Base-by-base conservation (phyloP, 1,140 invertebrate species). In the Danaus plexippus region DNA sequence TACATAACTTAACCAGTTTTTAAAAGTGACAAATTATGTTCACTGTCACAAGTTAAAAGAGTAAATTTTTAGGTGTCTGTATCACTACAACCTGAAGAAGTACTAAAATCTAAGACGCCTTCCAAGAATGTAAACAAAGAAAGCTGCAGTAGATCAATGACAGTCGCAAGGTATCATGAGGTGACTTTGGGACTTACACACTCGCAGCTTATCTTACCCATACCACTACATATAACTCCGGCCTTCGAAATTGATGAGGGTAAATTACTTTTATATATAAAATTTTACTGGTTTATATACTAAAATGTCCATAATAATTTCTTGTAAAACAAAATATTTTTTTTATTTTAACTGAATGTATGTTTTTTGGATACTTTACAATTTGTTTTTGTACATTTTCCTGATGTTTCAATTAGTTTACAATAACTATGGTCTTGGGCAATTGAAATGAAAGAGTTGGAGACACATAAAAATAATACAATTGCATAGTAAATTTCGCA, bases 191-290 rank as follows among this genome's bases (percentile, higher is more conserved):
- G 96, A 45, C 91, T 95, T 40, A 91, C 92, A 64, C 94, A 97
- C 70, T 95, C 96, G 0, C 94, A 98, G 74, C 89, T 99, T 11
- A 94, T 96, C 56, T 87, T 99, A 15, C 95, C 97, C 8, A 96
- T 99, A 77, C 97, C 97, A 1, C 88, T 98, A 18, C 94, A 97
- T 73, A 93, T 97, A 4, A 98, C 97, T 2, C 97, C 97, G 40
- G 93, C 95, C 22, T 99, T 99, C 87, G 92, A 91, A 9, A 97
- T 96, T 7, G 91, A 96, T 75, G 88, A 95, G 70, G 92, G 93
- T 94, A 88, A 85, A 43, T 55, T 18, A 43, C 41, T 57, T 40
- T 59, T 43, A 43, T 48, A 9, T 13, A 42, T 22, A 57, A 22
- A 43, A 10, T 44, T 43, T 10, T 40, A 44, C 32, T 43, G 18